Conservation (phyloP, 1,140 invertebrate species). For the Drosophila tristis region DNA sequence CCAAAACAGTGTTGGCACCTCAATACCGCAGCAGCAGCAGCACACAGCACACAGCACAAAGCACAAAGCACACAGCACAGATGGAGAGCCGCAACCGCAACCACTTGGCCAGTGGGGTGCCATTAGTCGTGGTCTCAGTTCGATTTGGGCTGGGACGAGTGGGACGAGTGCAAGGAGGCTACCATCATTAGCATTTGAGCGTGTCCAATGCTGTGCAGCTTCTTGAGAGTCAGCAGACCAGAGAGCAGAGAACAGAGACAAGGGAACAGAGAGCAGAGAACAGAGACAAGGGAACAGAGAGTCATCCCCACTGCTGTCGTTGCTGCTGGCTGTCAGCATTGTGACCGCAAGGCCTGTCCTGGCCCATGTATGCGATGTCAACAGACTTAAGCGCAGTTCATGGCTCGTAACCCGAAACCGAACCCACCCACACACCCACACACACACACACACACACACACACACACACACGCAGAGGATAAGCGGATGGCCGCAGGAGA, state of each 20-base stretch:
- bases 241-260: too few species aligned
- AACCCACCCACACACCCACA: not conserved
- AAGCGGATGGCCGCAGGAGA: too few species aligned
- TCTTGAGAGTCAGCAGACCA: not conserved
- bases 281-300: too few species aligned
- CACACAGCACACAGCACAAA: too few species aligned
- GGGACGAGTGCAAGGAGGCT: not conserved
- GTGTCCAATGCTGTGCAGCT: conserved; percentile 1
- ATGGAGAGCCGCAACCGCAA: conserved; percentile 23
- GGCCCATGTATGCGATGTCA: conserved; percentile 51
- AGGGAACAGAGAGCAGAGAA: too few species aligned
- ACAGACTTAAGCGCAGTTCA: conserved; percentile 52
- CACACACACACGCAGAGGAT: too few species aligned
- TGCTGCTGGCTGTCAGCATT: not conserved
- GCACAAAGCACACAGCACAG: not conserved
- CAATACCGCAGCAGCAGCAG: too few species aligned
- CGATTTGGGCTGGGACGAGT: not conserved
- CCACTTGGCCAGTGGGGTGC: conserved; percentile 35
- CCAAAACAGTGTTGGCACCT: not conserved
- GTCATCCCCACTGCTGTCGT: too few species aligned
- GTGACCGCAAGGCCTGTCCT: conserved; percentile 17
- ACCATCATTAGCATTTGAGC: conserved; percentile 47
- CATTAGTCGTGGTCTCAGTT: conserved; percentile 37
- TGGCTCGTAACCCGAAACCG: conserved; percentile 47
- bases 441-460: not conserved